Percentiles rank a stretch among this genome's conserved stretches.
phyloP scores from a whole-genome alignment of 1,140 invertebrate species.

The Mercenaria mercenaria region DNA sequence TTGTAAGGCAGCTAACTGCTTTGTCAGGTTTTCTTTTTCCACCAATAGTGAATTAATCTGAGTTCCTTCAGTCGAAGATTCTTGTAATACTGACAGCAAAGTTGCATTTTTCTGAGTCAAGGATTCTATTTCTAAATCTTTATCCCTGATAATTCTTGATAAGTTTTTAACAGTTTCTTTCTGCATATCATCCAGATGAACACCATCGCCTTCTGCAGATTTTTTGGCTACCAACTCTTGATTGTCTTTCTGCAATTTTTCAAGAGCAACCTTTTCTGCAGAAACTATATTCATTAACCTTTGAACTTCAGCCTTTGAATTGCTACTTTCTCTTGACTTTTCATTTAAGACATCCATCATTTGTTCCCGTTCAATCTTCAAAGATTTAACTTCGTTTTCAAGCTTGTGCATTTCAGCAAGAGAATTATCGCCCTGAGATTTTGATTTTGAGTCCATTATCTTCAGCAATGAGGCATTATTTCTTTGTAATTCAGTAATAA shows the following conservation, averaged over 20 bases:
- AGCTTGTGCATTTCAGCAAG: conserved; percentile 80
- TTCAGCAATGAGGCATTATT: conserved; percentile 81
- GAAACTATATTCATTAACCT: conserved; percentile 85
- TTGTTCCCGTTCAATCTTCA: conserved; percentile 85
- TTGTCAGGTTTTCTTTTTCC: conserved; percentile 84
- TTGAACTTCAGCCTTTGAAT: conserved; percentile 85
- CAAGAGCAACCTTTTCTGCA: conserved; percentile 84
- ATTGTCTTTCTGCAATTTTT: conserved; percentile 85
- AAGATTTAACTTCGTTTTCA: conserved; percentile 79
- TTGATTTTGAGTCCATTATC: conserved; percentile 82
- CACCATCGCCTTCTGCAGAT: conserved; percentile 66
- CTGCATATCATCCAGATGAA: conserved; percentile 83
- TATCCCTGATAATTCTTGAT: conserved; percentile 86
- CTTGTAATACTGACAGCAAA: conserved; percentile 85
- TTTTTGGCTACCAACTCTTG: conserved; percentile 76
- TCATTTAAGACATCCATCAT: conserved; percentile 86
- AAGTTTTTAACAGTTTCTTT: conserved; percentile 86
- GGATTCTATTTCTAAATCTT: conserved; percentile 86
- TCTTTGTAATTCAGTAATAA: conserved; percentile 80
- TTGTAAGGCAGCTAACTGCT: conserved; percentile 83
- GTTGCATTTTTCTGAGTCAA: conserved; percentile 86
- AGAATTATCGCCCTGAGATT: conserved; percentile 74
- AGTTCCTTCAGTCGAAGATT: conserved; percentile 74
- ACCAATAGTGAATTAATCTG: conserved; percentile 80
- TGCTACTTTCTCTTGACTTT: conserved; percentile 85